phyloP scores from a whole-genome alignment of 1,140 invertebrate genomes.

The Triops cancriformis region DNA sequence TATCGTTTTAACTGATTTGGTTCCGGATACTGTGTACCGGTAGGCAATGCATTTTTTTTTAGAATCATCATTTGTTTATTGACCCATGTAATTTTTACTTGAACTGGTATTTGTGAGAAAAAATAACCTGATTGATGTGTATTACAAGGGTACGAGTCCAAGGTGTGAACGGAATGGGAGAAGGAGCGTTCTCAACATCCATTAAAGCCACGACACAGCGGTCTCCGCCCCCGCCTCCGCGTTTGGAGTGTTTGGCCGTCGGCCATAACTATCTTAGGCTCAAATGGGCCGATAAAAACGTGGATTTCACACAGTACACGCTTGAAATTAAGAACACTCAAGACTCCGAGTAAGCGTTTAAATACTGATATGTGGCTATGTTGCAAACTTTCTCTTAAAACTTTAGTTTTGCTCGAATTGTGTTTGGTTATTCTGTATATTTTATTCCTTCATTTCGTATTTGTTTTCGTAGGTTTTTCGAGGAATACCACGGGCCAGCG shows the following conservation, averaged over 20 bases:
- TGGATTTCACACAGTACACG: slow-evolving; percentile 59
- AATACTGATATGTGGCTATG: no score
- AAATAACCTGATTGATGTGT: slow-evolving; percentile 25
- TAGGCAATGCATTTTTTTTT: slow-evolving; percentile 35
- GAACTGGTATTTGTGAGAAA: neutral
- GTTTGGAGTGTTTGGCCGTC: slow-evolving; percentile 56
- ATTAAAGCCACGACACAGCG: slow-evolving; percentile 60
- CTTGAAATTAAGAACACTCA: slow-evolving; percentile 64
- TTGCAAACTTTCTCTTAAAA: no score
- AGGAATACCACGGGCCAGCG: slow-evolving; percentile 66
- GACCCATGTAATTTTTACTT: neutral
- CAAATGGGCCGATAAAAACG: slow-evolving; percentile 66
- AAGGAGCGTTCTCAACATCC: slow-evolving; percentile 62
- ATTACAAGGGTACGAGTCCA: slow-evolving; percentile 57
- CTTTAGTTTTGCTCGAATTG: neutral
- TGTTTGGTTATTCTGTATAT: no score
- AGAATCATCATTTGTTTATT: slow-evolving; percentile 25
- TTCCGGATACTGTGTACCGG: slow-evolving; percentile 50
- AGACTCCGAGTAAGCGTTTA: slow-evolving; percentile 43
- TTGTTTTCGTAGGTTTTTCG: slow-evolving; percentile 52
- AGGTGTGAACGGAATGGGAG: slow-evolving; percentile 71
- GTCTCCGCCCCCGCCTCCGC: slow-evolving; percentile 64
- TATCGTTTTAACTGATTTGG: slow-evolving; percentile 42
- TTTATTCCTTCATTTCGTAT: no score
- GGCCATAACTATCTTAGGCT: slow-evolving; percentile 74